Base-by-base conservation (phyloP, 2,888 invertebrate genomes). In the Leptothorax acervorum region DNA sequence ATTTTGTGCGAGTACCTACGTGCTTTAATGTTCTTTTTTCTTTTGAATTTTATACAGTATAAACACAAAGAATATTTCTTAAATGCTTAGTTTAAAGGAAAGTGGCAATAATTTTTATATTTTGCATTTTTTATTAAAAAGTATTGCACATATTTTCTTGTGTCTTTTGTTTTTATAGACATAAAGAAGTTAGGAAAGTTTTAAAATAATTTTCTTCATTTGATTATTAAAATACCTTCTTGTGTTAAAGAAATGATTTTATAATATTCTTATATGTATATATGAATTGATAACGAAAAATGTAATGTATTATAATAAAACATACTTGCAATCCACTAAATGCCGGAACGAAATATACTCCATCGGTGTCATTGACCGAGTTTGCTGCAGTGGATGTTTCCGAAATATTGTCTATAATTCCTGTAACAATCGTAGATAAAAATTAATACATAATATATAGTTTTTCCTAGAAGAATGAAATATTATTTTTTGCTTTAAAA, bases 331-430 rank as follows among this genome's bases (percentile, higher is more conserved):
- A 95, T 53, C 98, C 98, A 94, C 97, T 97, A 92, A 99, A 98
- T 0, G 98, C 98, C 1, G 99, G 98, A 90, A 99, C 96, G 94
- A 99, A 99, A 94, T 96, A 98, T 2, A 98, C 97, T 6, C 97
- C 98, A 91, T 97, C 97, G 1, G 97, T 96, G 93, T 97, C 96
- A 0, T 96, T 93, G 0, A 97, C 97, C 0, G 97, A 96, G 73
- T 95, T 94, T 0, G 98, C 98, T 86, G 98, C 95, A 6, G 95
- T 95, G 0, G 97, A 96, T 0, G 97, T 96, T 85, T 97, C 97
- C 85, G 96, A 95, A 0, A 97, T 96, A 83, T 96, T 95, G 18
- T 96, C 95, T 91, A 97, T 96, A 87, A 98, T 95, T 85, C 96
- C 97, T 97, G 73, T 53, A 86, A 70, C 35, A 74, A 39, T 65